Evolutionary conservation across 1,140 invertebrate species (phyloP).

Genomic region (Papilio aristodemus): DNA sequence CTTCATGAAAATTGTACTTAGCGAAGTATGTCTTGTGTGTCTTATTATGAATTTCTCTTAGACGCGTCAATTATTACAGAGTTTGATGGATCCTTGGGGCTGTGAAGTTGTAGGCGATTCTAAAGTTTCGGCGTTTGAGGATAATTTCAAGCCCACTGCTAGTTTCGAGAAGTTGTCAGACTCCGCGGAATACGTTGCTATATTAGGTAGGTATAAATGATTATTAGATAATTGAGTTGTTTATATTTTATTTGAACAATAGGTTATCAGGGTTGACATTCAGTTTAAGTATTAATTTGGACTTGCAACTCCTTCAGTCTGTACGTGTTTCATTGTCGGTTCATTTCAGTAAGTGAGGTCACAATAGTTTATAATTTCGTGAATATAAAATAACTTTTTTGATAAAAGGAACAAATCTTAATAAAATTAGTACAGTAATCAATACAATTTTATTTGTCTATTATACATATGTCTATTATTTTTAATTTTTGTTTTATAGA

Average conservation of each 20-base stretch:
- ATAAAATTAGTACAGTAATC: too few species aligned
- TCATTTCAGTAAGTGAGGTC: background rate
- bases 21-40: background rate
- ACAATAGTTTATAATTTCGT: too few species aligned
- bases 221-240: conserved; percentile 38
- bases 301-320: background rate
- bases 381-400: too few species aligned
- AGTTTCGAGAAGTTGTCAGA: conserved; percentile 59
- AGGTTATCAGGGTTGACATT: conserved; percentile 24
- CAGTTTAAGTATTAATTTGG: conserved; percentile 4
- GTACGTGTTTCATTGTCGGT: background rate
- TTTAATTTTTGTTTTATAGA: conserved; percentile 55
- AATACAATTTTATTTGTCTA: background rate
- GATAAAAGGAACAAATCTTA: too few species aligned
- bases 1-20: background rate
- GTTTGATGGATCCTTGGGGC: conserved; percentile 78
- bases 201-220: conserved; percentile 68
- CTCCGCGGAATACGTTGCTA: conserved; percentile 68
- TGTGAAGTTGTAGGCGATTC: conserved; percentile 49
- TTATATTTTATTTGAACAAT: background rate
- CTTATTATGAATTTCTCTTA: background rate
- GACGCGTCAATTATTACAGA: conserved; percentile 39
- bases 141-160: conserved; percentile 62
- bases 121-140: conserved; percentile 62
- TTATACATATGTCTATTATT: background rate